These are phyloP conservation scores for Pachyrhynchus sulphureomaculatus DNA, from an alignment of 1,140 invertebrate species.

Conservation along the genomic window DNA sequence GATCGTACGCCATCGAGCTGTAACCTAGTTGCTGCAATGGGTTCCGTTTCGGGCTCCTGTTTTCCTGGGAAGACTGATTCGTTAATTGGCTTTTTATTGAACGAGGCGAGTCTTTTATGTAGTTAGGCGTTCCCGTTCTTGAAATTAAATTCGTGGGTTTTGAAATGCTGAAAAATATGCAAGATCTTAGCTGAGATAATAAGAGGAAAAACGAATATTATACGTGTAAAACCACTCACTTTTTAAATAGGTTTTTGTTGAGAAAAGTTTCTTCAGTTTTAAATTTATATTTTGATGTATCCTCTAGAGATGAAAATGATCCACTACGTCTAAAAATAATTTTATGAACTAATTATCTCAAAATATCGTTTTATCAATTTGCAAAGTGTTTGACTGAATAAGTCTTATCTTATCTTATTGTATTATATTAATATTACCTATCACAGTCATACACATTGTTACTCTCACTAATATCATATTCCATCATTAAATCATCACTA, in stretches of 20 bases:
- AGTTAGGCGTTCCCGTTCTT: too few relatives aligned
- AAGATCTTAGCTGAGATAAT: too few relatives aligned
- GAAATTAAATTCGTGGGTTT: too few relatives aligned
- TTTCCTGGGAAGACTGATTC: neutral
- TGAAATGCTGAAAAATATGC: too few relatives aligned
- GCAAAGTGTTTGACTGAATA: too few relatives aligned
- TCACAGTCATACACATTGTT: slow-evolving; percentile 70
- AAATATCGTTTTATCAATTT: too few relatives aligned
- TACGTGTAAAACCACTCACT: neutral
- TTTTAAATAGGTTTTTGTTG: slow-evolving; percentile 5
- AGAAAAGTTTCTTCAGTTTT: neutral
- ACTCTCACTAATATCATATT: slow-evolving; percentile 65
- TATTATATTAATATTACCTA: slow-evolving; percentile 54
- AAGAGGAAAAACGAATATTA: too few relatives aligned
- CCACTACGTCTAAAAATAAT: slow-evolving; percentile 28
- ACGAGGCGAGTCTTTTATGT: too few relatives aligned
- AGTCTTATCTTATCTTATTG: neutral
- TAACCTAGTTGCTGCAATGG: slow-evolving; percentile 33
- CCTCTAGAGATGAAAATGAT: slow-evolving; percentile 34
- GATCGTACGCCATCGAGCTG: slow-evolving; percentile 47
- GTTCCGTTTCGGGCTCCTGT: slow-evolving; percentile 3
- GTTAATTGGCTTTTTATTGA: neutral
- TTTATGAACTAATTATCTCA: too few relatives aligned
- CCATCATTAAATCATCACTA: slow-evolving; percentile 81
- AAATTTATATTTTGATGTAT: slow-evolving; percentile 13